phyloP scores from a whole-genome alignment of 2,888 invertebrate species.

The Capitulum mitella region DNA sequence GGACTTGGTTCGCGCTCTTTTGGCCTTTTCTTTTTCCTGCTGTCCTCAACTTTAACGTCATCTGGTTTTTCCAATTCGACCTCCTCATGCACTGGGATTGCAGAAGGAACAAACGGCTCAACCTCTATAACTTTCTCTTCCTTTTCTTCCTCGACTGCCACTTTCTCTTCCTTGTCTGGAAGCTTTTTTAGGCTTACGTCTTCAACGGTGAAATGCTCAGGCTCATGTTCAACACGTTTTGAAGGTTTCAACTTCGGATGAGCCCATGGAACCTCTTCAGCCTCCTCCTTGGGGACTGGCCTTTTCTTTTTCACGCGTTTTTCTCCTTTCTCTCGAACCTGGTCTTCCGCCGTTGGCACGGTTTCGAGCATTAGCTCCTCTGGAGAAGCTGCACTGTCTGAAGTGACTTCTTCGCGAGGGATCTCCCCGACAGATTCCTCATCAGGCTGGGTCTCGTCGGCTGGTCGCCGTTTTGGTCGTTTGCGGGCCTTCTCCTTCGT shows the following conservation, averaged over 20 bases:
- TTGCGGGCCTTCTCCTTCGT: conserved; percentile 26
- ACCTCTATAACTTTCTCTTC: background rate
- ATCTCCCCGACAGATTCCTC: too few species aligned
- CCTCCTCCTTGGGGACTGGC: conserved; percentile 9
- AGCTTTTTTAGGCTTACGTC: conserved; percentile 14
- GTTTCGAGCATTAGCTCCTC: too few species aligned
- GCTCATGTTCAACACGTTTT: background rate
- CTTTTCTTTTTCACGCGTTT: conserved; percentile 24
- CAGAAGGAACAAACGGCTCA: background rate
- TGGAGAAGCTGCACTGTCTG: too few species aligned
- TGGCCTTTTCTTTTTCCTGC: conserved; percentile 17
- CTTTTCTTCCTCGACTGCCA: background rate
- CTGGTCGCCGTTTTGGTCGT: conserved; percentile 27
- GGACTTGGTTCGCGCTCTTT: conserved; percentile 19
- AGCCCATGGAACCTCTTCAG: conserved; percentile 28
- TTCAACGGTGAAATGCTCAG: background rate
- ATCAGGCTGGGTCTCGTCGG: too few species aligned
- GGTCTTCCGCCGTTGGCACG: too few species aligned
- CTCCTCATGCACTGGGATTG: background rate
- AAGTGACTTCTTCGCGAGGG: too few species aligned
- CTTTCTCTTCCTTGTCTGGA: conserved; percentile 1
- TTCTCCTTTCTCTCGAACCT: too few species aligned
- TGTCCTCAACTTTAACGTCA: too few species aligned
- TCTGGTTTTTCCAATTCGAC: background rate
- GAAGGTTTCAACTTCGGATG: conserved; percentile 27